These are phyloP conservation scores for Cartodere bifasciata DNA, from an alignment of 2,888 invertebrate genomes.

Conservation along the genomic window DNA sequence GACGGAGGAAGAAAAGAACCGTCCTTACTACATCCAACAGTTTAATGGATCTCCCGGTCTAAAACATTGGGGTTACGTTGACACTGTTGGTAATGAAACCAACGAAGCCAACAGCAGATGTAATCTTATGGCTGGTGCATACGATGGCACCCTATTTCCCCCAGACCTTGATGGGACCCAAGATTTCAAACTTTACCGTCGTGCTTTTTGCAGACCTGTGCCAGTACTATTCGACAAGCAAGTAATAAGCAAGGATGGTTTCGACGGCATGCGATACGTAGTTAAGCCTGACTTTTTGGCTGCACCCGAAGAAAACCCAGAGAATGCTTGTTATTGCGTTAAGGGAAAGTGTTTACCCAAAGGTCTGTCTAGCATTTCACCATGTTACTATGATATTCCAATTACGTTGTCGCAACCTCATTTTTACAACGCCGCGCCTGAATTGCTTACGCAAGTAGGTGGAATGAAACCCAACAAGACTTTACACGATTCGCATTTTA, in stretches of 20 bases:
- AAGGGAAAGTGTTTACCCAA: constrained; percentile 64
- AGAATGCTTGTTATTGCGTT: constrained; percentile 52
- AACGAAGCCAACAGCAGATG: constrained; percentile 42
- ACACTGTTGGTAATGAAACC: constrained; percentile 20
- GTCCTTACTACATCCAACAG: constrained; percentile 41
- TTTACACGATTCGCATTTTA: constrained; percentile 43
- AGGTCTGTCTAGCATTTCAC: constrained; percentile 38
- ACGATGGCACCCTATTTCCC: constrained; percentile 63
- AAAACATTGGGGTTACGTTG: constrained; percentile 51
- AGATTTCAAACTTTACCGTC: constrained; percentile 52
- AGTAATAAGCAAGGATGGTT: constrained; percentile 35
- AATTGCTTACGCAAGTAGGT: constrained; percentile 42
- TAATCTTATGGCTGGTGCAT: constrained; percentile 52
- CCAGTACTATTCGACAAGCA: constrained; percentile 37
- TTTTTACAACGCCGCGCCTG: constrained; percentile 52
- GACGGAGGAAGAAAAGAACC: constrained; percentile 23
- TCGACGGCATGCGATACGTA: constrained; percentile 47
- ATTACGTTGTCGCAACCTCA: constrained; percentile 49
- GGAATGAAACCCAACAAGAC: constrained; percentile 48
- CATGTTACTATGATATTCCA: constrained; percentile 52
- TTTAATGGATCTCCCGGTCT: constrained; percentile 57
- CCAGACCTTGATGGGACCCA: constrained; percentile 40
- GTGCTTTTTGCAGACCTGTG: constrained; percentile 63
- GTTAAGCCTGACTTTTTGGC: constrained; percentile 49
- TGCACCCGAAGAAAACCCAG: constrained; percentile 38